Percentiles rank a stretch among this genome's conserved stretches.
Evolutionary conservation across 2,797 vertebrate species (phyloP).

Genomic region (Arremon brunneinucha): DNA sequence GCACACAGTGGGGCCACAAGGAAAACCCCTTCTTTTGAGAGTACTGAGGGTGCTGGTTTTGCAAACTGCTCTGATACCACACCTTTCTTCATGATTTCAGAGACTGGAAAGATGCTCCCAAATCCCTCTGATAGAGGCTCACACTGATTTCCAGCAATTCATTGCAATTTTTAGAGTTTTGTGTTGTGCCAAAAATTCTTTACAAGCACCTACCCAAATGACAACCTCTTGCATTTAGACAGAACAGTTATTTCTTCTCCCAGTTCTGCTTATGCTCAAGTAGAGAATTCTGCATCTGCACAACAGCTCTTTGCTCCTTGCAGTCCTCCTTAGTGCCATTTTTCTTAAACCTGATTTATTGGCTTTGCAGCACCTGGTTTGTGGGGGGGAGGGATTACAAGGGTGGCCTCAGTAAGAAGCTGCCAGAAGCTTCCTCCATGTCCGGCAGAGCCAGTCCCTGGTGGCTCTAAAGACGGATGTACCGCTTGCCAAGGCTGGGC

Average conservation of each 20-base stretch:
- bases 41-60: background rate
- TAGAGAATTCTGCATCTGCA: fast-evolving
- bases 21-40: background rate
- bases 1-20: fast-evolving
- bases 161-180: background rate
- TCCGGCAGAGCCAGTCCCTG: background rate
- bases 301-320: background rate
- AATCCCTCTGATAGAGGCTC: fast-evolving
- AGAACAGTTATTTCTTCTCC: background rate
- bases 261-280: background rate
- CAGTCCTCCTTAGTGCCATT: background rate
- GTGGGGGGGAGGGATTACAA: background rate
- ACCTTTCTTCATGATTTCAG: background rate
- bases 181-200: background rate
- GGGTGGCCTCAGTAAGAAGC: background rate
- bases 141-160: background rate
- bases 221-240: background rate
- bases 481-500: background rate
- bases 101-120: background rate
- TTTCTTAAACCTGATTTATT: background rate
- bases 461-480: background rate
- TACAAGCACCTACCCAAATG: background rate
- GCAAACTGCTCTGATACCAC: background rate
- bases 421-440: background rate
- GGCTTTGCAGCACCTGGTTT: background rate